Conservation (phyloP, 2,888 invertebrate species). For the Heliconius charithonia region DNA sequence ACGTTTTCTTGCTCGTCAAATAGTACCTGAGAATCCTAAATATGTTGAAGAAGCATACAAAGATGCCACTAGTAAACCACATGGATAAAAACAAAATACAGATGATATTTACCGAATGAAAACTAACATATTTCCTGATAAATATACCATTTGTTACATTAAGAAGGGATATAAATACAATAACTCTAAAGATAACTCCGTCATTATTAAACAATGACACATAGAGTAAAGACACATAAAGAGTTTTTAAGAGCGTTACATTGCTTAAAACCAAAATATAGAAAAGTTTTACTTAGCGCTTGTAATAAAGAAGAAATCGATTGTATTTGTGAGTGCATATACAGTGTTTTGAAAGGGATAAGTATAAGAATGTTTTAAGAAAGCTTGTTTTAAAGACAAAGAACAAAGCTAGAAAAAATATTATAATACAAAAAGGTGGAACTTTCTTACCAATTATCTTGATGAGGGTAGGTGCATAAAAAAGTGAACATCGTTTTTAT, state of each 20-base stretch:
- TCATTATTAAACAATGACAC: conserved; percentile 5
- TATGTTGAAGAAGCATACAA: conserved; percentile 52
- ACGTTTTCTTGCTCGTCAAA: conserved; percentile 48
- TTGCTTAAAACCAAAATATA: too few species aligned
- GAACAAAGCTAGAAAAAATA: conserved; percentile 14
- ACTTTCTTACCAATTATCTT: conserved; percentile 38
- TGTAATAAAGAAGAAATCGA: too few species aligned
- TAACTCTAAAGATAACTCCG: not conserved
- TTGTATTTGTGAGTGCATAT: too few species aligned
- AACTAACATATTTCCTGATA: conserved; percentile 10
- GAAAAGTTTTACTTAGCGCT: too few species aligned
- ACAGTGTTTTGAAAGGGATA: not conserved
- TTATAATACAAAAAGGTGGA: conserved; percentile 37
- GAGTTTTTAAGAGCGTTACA: too few species aligned
- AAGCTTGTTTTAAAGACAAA: conserved; percentile 11
- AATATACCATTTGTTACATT: conserved; percentile 2
- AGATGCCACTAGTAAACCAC: conserved; percentile 44
- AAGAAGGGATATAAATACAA: not conserved
- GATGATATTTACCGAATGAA: conserved; percentile 9
- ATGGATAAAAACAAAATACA: not conserved
- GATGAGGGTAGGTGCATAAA: not conserved
- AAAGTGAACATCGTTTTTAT: too few species aligned
- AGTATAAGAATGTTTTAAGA: conserved; percentile 32
- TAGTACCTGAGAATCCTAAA: conserved; percentile 50
- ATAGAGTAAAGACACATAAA: too few species aligned